phyloP scores from a whole-genome alignment of 2,113 vertebrate species.

The Eretmochelys imbricata region DNA sequence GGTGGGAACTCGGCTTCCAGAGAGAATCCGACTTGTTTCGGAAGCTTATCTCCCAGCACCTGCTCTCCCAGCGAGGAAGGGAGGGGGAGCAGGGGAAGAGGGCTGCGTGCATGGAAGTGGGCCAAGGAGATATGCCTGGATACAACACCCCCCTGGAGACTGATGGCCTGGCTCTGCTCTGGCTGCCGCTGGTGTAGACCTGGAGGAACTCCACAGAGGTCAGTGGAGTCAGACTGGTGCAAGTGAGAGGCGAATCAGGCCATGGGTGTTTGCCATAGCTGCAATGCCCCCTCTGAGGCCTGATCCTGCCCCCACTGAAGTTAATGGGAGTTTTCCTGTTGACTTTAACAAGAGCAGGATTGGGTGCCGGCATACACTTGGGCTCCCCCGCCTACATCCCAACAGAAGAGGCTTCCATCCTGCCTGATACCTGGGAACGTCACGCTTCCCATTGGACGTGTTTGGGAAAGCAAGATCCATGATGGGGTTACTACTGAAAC shows the following conservation, averaged over 20 bases:
- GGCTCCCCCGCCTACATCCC: neutral
- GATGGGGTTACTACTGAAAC: neutral
- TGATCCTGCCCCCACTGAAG: neutral
- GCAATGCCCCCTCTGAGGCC: too few relatives aligned
- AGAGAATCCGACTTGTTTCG: constrained; percentile 49
- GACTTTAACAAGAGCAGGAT: neutral
- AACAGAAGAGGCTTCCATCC: neutral
- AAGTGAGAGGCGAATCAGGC: neutral
- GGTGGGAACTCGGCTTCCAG: constrained; percentile 41
- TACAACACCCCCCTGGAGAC: neutral
- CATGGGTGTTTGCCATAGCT: neutral
- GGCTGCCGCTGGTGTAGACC: neutral
- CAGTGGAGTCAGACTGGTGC: neutral
- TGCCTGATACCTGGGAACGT: neutral
- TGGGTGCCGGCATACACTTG: neutral
- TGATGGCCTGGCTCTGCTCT: neutral
- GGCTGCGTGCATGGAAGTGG: neutral
- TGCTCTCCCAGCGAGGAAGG: constrained; percentile 20
- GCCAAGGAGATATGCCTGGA: neutral
- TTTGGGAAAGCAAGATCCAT: neutral
- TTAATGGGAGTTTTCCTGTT: neutral
- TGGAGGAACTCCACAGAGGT: neutral
- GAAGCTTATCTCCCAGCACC: constrained; percentile 58
- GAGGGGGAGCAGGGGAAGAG: neutral
- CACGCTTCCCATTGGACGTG: neutral